A percentile compares a stretch with the other conserved stretches of the same genome.
These are phyloP conservation scores for Corythoichthys haematopterus DNA, from an alignment of 2,113 vertebrate species.

Conservation along the genomic window DNA sequence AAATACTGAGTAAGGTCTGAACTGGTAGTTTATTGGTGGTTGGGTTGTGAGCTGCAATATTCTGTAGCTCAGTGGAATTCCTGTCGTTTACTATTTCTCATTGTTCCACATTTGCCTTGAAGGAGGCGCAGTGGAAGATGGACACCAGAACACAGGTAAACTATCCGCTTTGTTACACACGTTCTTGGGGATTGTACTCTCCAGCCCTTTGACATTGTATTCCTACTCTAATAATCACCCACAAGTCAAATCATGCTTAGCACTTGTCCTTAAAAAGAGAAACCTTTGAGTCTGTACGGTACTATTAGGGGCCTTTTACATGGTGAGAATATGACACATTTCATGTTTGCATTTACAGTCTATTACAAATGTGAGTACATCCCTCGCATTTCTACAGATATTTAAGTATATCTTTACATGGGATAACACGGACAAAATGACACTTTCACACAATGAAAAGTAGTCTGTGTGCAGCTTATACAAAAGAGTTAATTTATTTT, in stretches of 20 bases:
- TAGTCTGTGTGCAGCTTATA: too few species aligned
- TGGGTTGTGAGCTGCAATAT: slow-evolving; percentile 44
- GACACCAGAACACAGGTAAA: slow-evolving; percentile 90
- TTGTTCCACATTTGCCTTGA: slow-evolving; percentile 78
- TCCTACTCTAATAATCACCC: slow-evolving; percentile 19
- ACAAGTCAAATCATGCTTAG: slow-evolving; percentile 33
- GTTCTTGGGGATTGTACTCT: slow-evolving; percentile 33
- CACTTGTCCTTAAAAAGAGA: not conserved
- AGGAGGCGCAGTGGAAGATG: slow-evolving; percentile 89
- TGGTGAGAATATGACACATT: too few species aligned
- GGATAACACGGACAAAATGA: too few species aligned
- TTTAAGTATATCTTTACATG: too few species aligned
- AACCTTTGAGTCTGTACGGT: slow-evolving; percentile 47
- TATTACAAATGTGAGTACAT: too few species aligned
- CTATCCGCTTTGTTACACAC: slow-evolving; percentile 69
- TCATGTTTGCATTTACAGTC: too few species aligned
- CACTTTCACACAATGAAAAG: too few species aligned
- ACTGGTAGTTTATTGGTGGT: slow-evolving; percentile 10
- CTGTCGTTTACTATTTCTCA: slow-evolving; percentile 75
- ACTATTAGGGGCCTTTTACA: too few species aligned
- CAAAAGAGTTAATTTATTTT: too few species aligned
- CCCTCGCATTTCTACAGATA: too few species aligned
- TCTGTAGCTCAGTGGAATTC: slow-evolving; percentile 44
- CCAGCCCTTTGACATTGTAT: slow-evolving; percentile 28
- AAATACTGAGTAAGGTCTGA: not conserved